These are phyloP conservation scores for Vulpes lagopus DNA, from an alignment of 2,113 vertebrate species.

Conservation along the genomic window DNA sequence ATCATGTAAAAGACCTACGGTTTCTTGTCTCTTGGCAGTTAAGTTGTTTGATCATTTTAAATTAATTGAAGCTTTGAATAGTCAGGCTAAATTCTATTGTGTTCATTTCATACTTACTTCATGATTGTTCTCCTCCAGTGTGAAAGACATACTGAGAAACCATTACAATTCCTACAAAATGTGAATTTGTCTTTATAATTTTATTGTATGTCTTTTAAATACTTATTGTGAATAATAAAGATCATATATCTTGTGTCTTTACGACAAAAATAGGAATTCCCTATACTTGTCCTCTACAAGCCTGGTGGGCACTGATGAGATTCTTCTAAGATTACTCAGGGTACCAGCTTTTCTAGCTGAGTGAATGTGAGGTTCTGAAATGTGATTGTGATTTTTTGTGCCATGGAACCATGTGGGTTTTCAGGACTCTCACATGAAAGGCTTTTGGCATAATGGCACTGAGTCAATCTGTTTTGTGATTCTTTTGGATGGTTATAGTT, in stretches of 20 bases:
- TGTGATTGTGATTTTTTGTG: constrained; percentile 31
- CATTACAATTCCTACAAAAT: constrained; percentile 18
- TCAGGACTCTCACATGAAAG: constrained; percentile 17
- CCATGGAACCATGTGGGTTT: constrained; percentile 40
- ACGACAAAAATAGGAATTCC: constrained; percentile 24
- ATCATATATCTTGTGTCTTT: background rate
- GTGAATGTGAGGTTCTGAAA: constrained; percentile 20
- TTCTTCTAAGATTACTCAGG: constrained; percentile 3
- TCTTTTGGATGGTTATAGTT: background rate
- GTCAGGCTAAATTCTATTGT: background rate
- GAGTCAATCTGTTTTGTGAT: constrained; percentile 38
- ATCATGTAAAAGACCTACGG: constrained; percentile 38
- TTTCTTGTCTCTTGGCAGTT: constrained; percentile 49
- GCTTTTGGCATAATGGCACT: background rate
- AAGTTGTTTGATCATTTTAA: constrained; percentile 59
- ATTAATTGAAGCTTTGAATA: constrained; percentile 71
- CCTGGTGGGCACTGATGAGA: constrained; percentile 5
- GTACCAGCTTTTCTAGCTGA: background rate
- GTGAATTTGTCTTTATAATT: background rate
- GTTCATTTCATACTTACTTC: constrained; percentile 27
- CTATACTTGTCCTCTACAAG: constrained; percentile 17
- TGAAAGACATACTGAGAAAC: constrained; percentile 39
- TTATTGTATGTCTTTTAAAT: constrained; percentile 47
- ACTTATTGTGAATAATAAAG: background rate
- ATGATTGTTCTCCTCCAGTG: constrained; percentile 4